Evolutionary conservation across 2,797 vertebrate species (phyloP), one percentile per base, ranked within the genome.

Genomic region (Enteromius viviparus): DNA sequence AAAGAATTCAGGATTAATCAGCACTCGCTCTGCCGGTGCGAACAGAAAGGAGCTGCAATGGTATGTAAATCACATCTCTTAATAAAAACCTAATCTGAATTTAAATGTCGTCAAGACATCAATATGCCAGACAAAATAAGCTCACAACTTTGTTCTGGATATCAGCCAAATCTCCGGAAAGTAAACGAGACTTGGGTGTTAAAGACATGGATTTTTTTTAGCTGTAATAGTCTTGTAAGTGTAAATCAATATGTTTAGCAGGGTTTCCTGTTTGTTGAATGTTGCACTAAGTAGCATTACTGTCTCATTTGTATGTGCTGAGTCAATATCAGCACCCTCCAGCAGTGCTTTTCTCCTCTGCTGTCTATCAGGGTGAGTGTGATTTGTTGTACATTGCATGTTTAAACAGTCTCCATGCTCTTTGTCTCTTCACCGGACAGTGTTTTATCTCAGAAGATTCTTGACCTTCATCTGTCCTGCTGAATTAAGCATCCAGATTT

Each of bases 391-490:
- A 51, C 47, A 75, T 23, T 71, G 42, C 40, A 58, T 47, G 29
- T 69, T 69, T 76, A 82, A 69, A 19, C 40, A 69, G 42, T 29
- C 0, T 0, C 60, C 3, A 8, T 40, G 58, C 8, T 68, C 14
- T 68, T 75, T 60, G 29, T 32, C 47, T 53, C 12, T 21, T 51
- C 29, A 0, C 62, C 1, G 5, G 42, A 62, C 68, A 66, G 62
- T 45, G 15, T 77, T 71, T 83, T 74, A 79, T 75, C 62, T 58
- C 47, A 0, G 12, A 60, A 14, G 45, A 68, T 42, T 84, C 26
- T 65, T 60, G 51, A 84, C 71, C 77, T 80, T 84, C 78, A 60
- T 75, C 26, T 70, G 21, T 80, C 71, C 71, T 68, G n/a, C 26
- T 29, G 37, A 60, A 37, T 53, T 49, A n/a, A 21, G 70, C 23